These are phyloP conservation scores for Echinarachnius parma DNA, from an alignment of 53 echinoderm and acorn worm species.

Conservation along the genomic window DNA sequence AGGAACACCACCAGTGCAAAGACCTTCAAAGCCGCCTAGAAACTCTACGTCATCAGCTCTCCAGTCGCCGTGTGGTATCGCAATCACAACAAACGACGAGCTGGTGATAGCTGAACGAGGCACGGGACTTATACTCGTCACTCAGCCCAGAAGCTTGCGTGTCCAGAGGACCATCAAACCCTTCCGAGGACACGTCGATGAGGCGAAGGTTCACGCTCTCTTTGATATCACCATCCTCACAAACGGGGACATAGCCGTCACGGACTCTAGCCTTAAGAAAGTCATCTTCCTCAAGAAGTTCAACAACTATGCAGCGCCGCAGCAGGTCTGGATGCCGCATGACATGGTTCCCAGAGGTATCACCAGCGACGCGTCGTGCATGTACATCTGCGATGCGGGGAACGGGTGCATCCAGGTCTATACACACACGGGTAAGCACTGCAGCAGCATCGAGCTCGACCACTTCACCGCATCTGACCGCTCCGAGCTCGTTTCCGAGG, in stretches of 20 bases:
- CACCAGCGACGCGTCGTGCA: conserved; percentile 31
- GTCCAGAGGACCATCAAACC: conserved; percentile 20
- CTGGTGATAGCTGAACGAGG: conserved; percentile 31
- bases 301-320: conserved; percentile 39
- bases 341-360: conserved; percentile 44
- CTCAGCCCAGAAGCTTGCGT: conserved; percentile 25
- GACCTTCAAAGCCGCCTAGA: conserved; percentile 31
- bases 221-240: conserved; percentile 35
- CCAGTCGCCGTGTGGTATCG: conserved; percentile 28
- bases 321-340: conserved; percentile 37
- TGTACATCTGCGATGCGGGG: conserved; percentile 39
- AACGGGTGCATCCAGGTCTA: conserved; percentile 41
- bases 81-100: conserved; percentile 1
- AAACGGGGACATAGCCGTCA: conserved; percentile 31
- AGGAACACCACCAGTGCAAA: conserved; percentile 8
- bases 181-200: conserved; percentile 32
- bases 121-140: conserved; percentile 10
- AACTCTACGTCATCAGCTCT: not conserved
- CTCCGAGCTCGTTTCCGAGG: conserved; percentile 8
- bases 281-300: conserved; percentile 21
- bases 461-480: conserved; percentile 2
- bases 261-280: conserved; percentile 33
- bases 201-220: conserved; percentile 37
- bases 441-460: conserved; percentile 37
- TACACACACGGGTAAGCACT: conserved; percentile 34